Percentiles rank a stretch among this genome's conserved stretches.
Evolutionary conservation across 2,888 invertebrate genomes (phyloP).

Genomic region (Dione juno): DNA sequence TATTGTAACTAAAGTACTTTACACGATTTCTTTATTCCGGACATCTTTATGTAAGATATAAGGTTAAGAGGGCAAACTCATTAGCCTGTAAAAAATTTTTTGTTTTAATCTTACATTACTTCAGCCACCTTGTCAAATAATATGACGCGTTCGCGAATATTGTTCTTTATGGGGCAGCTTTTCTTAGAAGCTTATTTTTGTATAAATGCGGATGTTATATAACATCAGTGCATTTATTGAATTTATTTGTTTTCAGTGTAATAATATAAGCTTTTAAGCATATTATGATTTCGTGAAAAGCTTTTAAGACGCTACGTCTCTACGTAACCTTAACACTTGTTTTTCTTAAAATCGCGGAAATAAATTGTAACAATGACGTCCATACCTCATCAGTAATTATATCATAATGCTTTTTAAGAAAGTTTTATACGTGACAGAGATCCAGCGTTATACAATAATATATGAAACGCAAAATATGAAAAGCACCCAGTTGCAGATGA

Average conservation of each 20-base stretch:
- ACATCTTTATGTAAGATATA: slow-evolving; percentile 10
- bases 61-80: slow-evolving; percentile 34
- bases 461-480: too few relatives aligned
- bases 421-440: too few relatives aligned
- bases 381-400: too few relatives aligned
- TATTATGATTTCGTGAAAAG: neutral
- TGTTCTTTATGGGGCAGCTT: slow-evolving; percentile 25
- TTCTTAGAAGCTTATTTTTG: slow-evolving; percentile 18
- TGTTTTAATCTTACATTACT: slow-evolving; percentile 42
- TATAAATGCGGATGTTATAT: slow-evolving; percentile 25
- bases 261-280: slow-evolving; percentile 25
- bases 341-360: neutral
- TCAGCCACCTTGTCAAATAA: slow-evolving; percentile 38
- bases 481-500: too few relatives aligned
- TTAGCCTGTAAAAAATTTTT: slow-evolving; percentile 35
- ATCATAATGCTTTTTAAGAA: too few relatives aligned
- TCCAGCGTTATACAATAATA: too few relatives aligned
- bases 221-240: slow-evolving; percentile 16
- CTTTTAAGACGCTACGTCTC: neutral
- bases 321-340: neutral
- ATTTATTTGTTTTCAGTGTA: slow-evolving; percentile 17
- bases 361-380: neutral
- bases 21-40: slow-evolving; percentile 2
- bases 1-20: neutral
- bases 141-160: slow-evolving; percentile 29